Evolutionary conservation across 2,113 vertebrate species (phyloP).

Genomic region (western clawed frog (Xenopus tropicalis)): UCB_Xtro_10.0 CM004447.2:57273501-57274000

Average conservation of each 20-base stretch:
- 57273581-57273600: conserved; percentile 90
- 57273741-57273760: conserved; percentile 60
- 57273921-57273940: conserved; percentile 26
- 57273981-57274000: too few species aligned
- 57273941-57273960: too few species aligned
- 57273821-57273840: neutral
- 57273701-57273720: conserved; percentile 98
- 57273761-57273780: neutral
- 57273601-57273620: conserved; percentile 96
- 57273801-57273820: neutral
- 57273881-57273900: conserved; percentile 8
- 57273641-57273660: conserved; percentile 99
- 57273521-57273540: conserved; percentile 85
- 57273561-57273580: conserved; percentile 85
- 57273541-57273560: conserved; percentile 80
- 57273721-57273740: conserved; percentile 99
- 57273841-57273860: neutral
- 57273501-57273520: conserved; percentile 84
- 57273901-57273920: conserved; percentile 7
- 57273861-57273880: too few species aligned
- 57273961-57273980: too few species aligned
- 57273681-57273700: conserved; percentile 98
- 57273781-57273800: neutral
- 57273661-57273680: conserved; percentile 95
- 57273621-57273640: conserved; percentile 97